Conservation (phyloP, 1,140 invertebrate species). For the Ylistrum balloti region DNA sequence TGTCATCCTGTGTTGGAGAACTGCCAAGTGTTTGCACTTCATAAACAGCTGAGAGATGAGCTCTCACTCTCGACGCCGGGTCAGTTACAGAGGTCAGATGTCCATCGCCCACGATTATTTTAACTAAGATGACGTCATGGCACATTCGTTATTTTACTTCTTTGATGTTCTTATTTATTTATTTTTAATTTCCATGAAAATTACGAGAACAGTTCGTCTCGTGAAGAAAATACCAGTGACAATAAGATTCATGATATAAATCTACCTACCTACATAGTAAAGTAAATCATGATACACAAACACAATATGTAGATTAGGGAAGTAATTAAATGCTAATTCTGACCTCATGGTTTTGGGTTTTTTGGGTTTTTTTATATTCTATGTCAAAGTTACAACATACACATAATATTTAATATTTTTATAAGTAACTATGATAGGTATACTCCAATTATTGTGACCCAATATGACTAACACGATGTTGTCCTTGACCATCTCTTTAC, state of each 20-base stretch:
- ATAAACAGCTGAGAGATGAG: background rate
- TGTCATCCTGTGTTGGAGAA: constrained; percentile 12
- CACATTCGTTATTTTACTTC: background rate
- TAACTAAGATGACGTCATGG: background rate
- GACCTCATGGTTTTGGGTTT: too few species aligned
- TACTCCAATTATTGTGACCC: too few species aligned
- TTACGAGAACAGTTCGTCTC: background rate
- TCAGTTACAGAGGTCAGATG: background rate
- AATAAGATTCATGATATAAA: too few species aligned
- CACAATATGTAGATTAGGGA: too few species aligned
- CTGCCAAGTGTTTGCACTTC: background rate
- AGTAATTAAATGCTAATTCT: too few species aligned
- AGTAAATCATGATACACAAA: too few species aligned
- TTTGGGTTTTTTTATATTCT: too few species aligned
- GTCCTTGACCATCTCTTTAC: background rate
- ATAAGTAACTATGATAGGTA: too few species aligned
- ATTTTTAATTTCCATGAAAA: background rate
- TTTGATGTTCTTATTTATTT: background rate
- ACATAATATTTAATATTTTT: too few species aligned
- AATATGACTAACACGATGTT: background rate
- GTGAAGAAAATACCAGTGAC: background rate
- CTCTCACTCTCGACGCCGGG: background rate
- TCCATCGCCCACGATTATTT: background rate
- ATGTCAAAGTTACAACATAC: too few species aligned
- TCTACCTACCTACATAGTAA: too few species aligned